A percentile compares a stretch with the other conserved stretches of the same genome.
These are phyloP conservation scores for Pyrrhura leucotis DNA, from an alignment of 2,797 vertebrate species.

Conservation along the genomic window DNA sequence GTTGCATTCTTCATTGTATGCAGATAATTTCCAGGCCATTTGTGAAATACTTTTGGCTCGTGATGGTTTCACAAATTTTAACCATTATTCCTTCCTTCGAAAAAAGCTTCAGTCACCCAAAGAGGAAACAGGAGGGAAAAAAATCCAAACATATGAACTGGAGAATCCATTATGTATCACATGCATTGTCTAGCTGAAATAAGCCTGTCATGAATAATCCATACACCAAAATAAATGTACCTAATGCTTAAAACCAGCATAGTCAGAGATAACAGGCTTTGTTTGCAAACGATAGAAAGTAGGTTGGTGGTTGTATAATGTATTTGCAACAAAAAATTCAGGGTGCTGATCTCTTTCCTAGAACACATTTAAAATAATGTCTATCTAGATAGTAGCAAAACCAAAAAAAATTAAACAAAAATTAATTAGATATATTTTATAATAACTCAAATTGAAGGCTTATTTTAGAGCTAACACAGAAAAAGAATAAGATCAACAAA, in stretches of 20 bases:
- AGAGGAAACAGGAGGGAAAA: neutral
- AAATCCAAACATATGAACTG: neutral
- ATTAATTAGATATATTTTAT: neutral
- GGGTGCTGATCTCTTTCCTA: neutral
- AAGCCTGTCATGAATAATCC: constrained; percentile 24
- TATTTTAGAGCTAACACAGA: neutral
- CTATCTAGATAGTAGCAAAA: neutral
- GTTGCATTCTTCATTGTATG: neutral
- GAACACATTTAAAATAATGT: neutral
- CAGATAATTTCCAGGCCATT: neutral
- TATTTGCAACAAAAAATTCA: constrained; percentile 25
- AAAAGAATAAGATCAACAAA: neutral
- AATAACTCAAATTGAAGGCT: neutral
- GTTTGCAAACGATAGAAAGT: neutral
- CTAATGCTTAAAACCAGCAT: constrained; percentile 1
- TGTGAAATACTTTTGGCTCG: neutral
- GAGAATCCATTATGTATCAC: neutral
- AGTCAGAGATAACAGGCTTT: neutral
- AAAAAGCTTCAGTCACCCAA: neutral
- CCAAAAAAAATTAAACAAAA: neutral
- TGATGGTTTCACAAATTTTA: neutral
- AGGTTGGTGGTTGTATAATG: constrained; percentile 8
- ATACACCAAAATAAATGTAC: constrained; percentile 5
- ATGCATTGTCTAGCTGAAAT: neutral
- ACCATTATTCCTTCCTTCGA: neutral